These are phyloP conservation scores for Acleris literana DNA, from an alignment of 2,888 invertebrate genomes.

Conservation along the genomic window DNA sequence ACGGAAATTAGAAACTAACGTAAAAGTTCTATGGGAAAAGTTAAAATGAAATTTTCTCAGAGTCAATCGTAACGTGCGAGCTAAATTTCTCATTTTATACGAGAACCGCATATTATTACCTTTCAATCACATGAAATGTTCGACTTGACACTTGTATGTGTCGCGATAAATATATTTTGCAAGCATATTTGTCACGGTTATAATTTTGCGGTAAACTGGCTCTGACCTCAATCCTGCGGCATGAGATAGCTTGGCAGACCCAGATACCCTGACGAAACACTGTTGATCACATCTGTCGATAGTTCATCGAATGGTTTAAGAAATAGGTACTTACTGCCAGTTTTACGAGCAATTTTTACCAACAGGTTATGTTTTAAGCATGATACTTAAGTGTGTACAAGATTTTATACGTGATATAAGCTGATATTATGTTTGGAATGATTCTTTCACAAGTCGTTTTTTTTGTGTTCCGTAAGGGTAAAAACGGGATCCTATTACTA, in stretches of 20 bases:
- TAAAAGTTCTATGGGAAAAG: constrained; percentile 16
- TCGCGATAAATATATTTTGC: background rate
- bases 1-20: constrained; percentile 4
- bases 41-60: constrained; percentile 5
- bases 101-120: constrained; percentile 19
- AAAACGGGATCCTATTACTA: too few relatives aligned
- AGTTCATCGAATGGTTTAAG: too few relatives aligned
- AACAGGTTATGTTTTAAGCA: too few relatives aligned
- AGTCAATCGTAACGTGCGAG: constrained; percentile 19
- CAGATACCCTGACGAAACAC: too few relatives aligned
- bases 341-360: too few relatives aligned
- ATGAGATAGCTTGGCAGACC: background rate
- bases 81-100: constrained; percentile 17
- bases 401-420: too few relatives aligned
- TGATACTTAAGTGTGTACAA: too few relatives aligned
- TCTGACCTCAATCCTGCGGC: constrained; percentile 1
- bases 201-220: constrained; percentile 4
- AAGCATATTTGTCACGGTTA: background rate
- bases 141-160: constrained; percentile 6
- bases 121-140: constrained; percentile 19
- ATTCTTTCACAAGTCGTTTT: too few relatives aligned
- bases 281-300: too few relatives aligned
- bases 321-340: too few relatives aligned
- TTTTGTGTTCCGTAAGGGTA: too few relatives aligned
- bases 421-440: too few relatives aligned